Evolutionary conservation across 2,888 invertebrate species (phyloP), one percentile per base, ranked within the genome.

Genomic region (Tortricodes alternella): DNA sequence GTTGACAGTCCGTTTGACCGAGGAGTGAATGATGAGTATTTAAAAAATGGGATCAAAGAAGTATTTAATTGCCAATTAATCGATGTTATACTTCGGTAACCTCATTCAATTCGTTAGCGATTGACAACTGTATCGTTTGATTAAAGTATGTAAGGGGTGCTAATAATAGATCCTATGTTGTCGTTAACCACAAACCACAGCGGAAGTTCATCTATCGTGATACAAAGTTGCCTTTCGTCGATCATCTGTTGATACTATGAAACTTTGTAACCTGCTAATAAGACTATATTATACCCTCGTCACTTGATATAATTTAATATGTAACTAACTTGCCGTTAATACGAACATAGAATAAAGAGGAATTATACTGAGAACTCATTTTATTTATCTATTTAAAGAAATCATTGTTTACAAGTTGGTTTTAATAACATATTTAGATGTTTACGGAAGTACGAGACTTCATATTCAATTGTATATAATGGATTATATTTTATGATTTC

Each of bases 71-170:
- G 11, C 6, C 27, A 15, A 52, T 35, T 9, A 35, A 44, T 27
- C 27, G 34, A 32, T 46, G 23, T 19, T 37, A 35, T 52, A 37
- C 35, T 53, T 35, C 23, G 46, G n/a, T 21, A 18, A 21, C 29
- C 44, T 6, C 43, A 27, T 35, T 9, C 27, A 27, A 9, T 35
- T 37, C 44, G 37, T 52, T 52, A 44, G 19, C 11, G 27, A 15
- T 35, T 21, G 44, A 27, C 21, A 15, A 15, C 43, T 27, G 24
- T 19, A 35, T 34, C 24, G 16, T 43, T 9, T 38, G 38, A 32
- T 46, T 53, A 32, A 16, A 46, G 39, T 53, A 29, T 43, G 41
- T 38, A 11, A 24, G 13, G 34, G 6, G 19, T 44, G 27, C 24
- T 46, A 13, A 9, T 38, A 43, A 8, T 38, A 21, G 18, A 19